Evolutionary conservation across 1,140 invertebrate species (phyloP).

Genomic region (Drosophila biarmipes): DNA sequence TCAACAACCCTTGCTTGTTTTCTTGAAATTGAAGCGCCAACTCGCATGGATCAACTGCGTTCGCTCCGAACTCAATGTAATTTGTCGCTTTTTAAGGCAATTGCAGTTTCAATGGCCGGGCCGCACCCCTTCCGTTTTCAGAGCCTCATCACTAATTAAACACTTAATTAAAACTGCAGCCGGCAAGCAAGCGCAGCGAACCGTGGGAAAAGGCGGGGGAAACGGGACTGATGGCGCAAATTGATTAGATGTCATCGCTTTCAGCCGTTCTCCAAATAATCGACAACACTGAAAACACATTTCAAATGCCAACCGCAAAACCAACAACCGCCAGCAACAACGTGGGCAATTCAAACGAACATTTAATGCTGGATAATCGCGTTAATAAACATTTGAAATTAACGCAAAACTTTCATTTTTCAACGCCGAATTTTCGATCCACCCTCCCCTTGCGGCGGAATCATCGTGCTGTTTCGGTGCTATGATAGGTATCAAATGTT

Average conservation of each 20-base stretch:
- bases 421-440: constrained; percentile 21
- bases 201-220: constrained; percentile 10
- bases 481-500: constrained; percentile 9
- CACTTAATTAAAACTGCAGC: constrained; percentile 62
- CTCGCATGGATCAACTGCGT: constrained; percentile 8
- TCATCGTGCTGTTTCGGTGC: background rate
- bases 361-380: constrained; percentile 48
- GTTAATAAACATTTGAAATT: constrained; percentile 55
- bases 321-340: constrained; percentile 29
- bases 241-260: constrained; percentile 59
- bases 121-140: constrained; percentile 14
- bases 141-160: constrained; percentile 58
- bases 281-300: constrained; percentile 44
- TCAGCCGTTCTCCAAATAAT: constrained; percentile 45
- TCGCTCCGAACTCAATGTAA: background rate
- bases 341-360: constrained; percentile 13
- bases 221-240: constrained; percentile 23
- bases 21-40: constrained; percentile 21
- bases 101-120: constrained; percentile 32
- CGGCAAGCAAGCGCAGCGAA: constrained; percentile 36
- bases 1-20: background rate
- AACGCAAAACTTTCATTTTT: constrained; percentile 56
- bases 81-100: constrained; percentile 33
- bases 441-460: background rate
- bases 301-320: constrained; percentile 36